Evolutionary conservation across 2,113 vertebrate species (phyloP), one percentile per base, ranked within the genome.

Genomic region (Lipotes vexillifer): DNA sequence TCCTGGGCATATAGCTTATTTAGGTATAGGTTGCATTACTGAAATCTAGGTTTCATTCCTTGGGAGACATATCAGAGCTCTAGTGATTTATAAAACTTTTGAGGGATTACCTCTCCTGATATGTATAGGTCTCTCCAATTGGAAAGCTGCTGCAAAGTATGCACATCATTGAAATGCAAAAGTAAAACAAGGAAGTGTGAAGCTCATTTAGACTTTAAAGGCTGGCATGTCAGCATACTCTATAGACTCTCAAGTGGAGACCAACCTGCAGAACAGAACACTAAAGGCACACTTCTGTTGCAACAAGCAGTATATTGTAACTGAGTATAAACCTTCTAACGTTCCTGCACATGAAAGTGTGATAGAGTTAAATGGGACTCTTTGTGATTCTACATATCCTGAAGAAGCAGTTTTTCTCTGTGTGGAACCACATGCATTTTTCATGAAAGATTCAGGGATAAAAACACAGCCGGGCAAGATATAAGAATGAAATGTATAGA

Each of bases 401-500:
- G 3, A 84, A 90, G 68, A 85, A 94, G 49, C 52, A 46, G 57
- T 92, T 91, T 98, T 80, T 92, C 72, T 93, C 93, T 94, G 23
- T 71, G 61, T 84, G 84, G 84, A 95, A 72, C 23, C 77, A 55
- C 57, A 57, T 85, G 36, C 25, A 96, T 96, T 96, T 96, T 82
- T 6, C 96, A 88, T 66, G 75, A 81, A 71, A 41, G 77, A 77
- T 61, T 86, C 61, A 78, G 87, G 82, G 46, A 72, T 52, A 61
- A 69, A 92, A 92, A 87, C 44, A 92, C 63, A 84, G 83, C 65
- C 3, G 3, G 93, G 88, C 63, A 92, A 66, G 75, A 90, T 61
- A n/a, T 89, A 84, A 94, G 71, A 93, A 87, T 93, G 82, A 85
- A 82, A 88, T 75, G 61, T 84, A 65, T 38, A 97, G 81, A 96